Evolutionary conservation across 2,113 vertebrate species (phyloP).

Genomic region (Cryptotis parvus): DNA sequence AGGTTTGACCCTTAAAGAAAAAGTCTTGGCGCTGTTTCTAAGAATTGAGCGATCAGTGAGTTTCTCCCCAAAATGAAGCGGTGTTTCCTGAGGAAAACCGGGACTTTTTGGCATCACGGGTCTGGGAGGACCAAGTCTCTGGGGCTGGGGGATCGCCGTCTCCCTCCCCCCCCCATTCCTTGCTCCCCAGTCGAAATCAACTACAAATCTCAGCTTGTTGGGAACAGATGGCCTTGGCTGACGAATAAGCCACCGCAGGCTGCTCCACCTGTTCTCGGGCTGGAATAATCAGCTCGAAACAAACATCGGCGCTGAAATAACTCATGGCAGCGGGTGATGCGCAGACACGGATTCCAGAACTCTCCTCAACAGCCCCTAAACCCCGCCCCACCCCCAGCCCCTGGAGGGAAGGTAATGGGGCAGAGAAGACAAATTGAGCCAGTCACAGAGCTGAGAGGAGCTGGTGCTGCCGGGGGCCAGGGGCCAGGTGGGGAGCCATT

Average conservation of each 20-base stretch:
- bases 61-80: conserved; percentile 27
- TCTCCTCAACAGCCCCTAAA: conserved; percentile 67
- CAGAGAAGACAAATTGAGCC: conserved; percentile 58
- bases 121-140: background rate
- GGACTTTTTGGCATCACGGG: background rate
- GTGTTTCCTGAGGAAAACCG: background rate
- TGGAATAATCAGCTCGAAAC: conserved; percentile 81
- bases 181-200: conserved; percentile 81
- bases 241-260: conserved; percentile 80
- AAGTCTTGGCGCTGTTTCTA: background rate
- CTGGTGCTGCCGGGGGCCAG: background rate
- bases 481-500: background rate
- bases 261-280: conserved; percentile 82
- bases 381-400: conserved; percentile 42
- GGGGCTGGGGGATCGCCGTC: background rate
- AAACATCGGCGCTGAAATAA: conserved; percentile 80
- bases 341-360: conserved; percentile 73
- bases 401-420: conserved; percentile 78
- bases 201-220: conserved; percentile 86
- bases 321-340: conserved; percentile 79
- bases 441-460: accelerated
- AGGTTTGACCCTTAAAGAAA: conserved; percentile 58
- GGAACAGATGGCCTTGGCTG: conserved; percentile 85
- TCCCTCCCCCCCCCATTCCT: conserved; percentile 71
- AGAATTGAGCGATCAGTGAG: conserved; percentile 36